Base-by-base conservation (phyloP, 2,113 vertebrate species). In the Cyphomyrus discorhynchus region DNA sequence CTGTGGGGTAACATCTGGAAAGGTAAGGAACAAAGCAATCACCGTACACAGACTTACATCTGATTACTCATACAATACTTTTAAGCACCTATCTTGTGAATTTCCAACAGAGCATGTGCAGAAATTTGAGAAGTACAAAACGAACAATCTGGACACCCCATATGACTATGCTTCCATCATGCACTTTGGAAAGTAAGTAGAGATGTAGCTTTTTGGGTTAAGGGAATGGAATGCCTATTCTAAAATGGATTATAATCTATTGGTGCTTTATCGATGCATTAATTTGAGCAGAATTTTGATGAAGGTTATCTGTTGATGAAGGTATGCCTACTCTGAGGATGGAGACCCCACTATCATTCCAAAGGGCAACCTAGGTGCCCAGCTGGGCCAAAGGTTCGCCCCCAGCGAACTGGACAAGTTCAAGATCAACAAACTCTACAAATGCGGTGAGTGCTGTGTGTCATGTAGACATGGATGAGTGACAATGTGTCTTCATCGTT, bases 131-230 rank as follows among this genome's bases (percentile, higher is more conserved):
- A 95, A 94, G 92, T 94, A 95, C 91, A 94, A 90, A 89, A 94
- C 95, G 0, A 94, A 96, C 80, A 94, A 66, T 91, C 39, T 96
- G 92, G 89, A 93, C 88, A 92, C 94, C 1, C 94, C 95, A 0
- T 97, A 97, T 84, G 96, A 97, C 91, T 97, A 96, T 13, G 31
- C 90, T 89, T 97, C 96, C 70, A 94, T 97, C 91, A 96, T 96
- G 96, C 96, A 97, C 93, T 97, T 96, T 93, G 95, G 96, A 87
- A 96, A 91, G 96, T 97, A 93, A 93, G 94, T 93, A 45, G 3
- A 27, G 19, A 80, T 56, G 4, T 19, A 17, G 19, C 11, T 24
- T 53, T 86, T 49, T 70, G 1, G 19, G 39, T 24, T 2, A 21
- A 88, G 15, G 17, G 52, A 47, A n/a, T 3, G 45, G 82, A 84